Evolutionary conservation across 1,140 invertebrate species (phyloP).

Genomic region (Rhynchophorus ferrugineus): DNA sequence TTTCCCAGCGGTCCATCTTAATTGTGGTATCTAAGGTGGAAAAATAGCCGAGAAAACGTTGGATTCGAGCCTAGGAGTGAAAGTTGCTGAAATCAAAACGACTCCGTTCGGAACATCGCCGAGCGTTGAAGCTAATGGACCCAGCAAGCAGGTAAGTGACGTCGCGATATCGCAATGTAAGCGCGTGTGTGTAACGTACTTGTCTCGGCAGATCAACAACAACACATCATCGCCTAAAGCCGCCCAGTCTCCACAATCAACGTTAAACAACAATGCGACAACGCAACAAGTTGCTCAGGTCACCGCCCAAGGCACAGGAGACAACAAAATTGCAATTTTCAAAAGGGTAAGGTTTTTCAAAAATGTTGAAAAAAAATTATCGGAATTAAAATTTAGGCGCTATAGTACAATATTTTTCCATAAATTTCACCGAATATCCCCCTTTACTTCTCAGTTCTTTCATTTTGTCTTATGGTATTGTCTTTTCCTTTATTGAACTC

Average conservation of each 20-base stretch:
- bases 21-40: background rate
- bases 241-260: constrained; percentile 11
- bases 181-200: too few species aligned
- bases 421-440: too few species aligned
- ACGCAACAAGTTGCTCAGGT: constrained; percentile 34
- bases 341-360: constrained; percentile 52
- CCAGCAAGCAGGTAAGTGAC: constrained; percentile 16
- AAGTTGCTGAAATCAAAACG: constrained; percentile 5
- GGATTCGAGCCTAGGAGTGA: constrained; percentile 5
- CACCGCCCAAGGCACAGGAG: constrained; percentile 40
- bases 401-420: too few species aligned
- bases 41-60: background rate
- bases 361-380: too few species aligned
- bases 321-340: constrained; percentile 48
- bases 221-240: constrained; percentile 30
- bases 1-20: too few species aligned
- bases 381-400: too few species aligned
- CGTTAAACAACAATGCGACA: constrained; percentile 46
- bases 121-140: constrained; percentile 19
- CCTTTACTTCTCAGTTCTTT: too few species aligned
- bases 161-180: too few species aligned
- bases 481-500: too few species aligned
- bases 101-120: constrained; percentile 1
- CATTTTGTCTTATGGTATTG: too few species aligned
- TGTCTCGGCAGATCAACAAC: constrained; percentile 39